Conservation (phyloP, 2,888 invertebrate species). For the Eupithecia tripunctaria region DNA sequence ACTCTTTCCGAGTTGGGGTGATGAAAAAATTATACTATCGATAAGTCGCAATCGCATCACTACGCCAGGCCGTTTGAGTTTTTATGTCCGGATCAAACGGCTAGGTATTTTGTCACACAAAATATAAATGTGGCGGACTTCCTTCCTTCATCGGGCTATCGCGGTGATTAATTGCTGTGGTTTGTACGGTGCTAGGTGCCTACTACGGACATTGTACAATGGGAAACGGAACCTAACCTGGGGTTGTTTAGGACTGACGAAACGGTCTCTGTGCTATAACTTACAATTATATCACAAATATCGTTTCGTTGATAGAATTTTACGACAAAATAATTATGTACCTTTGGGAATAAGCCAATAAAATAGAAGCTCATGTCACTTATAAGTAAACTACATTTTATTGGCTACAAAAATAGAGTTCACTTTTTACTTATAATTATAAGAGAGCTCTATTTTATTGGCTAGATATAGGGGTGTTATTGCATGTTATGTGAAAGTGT, state of each 20-base stretch:
- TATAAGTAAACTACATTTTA: no score
- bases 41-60: constrained; percentile 41
- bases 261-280: background rate
- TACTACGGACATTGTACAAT: background rate
- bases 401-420: no score
- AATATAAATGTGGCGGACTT: constrained; percentile 83
- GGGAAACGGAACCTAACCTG: background rate
- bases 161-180: constrained; percentile 79
- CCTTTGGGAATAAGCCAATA: no score
- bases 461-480: no score
- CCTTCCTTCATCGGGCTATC: constrained; percentile 84
- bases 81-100: constrained; percentile 83
- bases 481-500: no score
- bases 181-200: background rate
- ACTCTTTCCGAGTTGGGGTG: no score
- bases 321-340: no score
- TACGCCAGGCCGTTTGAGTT: constrained; percentile 75
- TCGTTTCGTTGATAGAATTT: no score
- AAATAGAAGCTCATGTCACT: no score
- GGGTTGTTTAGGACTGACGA: background rate
- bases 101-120: constrained; percentile 84
- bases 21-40: constrained; percentile 33
- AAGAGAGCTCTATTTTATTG: no score
- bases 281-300: no score
- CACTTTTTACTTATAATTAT: no score